phyloP scores from a whole-genome alignment of 2,797 vertebrate species.

The Darevskia mixta region DNA sequence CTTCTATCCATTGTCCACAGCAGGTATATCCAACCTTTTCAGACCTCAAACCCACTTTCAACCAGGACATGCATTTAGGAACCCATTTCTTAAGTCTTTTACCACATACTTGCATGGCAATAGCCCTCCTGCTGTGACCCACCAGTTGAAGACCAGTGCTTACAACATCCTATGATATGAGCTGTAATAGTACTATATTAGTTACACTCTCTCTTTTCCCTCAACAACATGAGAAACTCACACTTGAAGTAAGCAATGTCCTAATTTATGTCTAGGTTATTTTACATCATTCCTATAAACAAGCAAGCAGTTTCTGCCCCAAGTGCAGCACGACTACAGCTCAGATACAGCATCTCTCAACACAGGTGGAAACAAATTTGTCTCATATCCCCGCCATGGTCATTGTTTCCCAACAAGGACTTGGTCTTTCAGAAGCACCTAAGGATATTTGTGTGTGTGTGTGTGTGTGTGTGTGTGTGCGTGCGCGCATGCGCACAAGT shows the following conservation, averaged over 20 bases:
- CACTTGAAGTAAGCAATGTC: neutral
- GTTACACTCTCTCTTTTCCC: neutral
- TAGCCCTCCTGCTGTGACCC: no score
- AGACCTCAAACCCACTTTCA: no score
- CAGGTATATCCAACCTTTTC: no score
- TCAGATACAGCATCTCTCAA: neutral
- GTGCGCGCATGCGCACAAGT: neutral
- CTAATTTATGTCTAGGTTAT: neutral
- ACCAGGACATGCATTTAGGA: no score
- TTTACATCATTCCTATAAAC: neutral
- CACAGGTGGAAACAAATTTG: neutral
- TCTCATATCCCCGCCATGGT: neutral
- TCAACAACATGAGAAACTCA: neutral
- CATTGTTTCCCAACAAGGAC: neutral
- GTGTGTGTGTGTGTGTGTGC: neutral
- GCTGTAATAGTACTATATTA: neutral
- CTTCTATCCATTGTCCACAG: neutral
- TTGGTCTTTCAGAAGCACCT: constrained; percentile 5
- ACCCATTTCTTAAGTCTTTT: no score
- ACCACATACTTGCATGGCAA: no score
- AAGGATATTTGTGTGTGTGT: neutral
- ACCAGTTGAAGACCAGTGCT: no score
- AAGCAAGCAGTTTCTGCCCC: neutral
- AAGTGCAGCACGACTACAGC: neutral
- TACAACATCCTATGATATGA: no score